Conservation (phyloP, 2,888 invertebrate genomes). For the Trileptium ribeirensis region DNA sequence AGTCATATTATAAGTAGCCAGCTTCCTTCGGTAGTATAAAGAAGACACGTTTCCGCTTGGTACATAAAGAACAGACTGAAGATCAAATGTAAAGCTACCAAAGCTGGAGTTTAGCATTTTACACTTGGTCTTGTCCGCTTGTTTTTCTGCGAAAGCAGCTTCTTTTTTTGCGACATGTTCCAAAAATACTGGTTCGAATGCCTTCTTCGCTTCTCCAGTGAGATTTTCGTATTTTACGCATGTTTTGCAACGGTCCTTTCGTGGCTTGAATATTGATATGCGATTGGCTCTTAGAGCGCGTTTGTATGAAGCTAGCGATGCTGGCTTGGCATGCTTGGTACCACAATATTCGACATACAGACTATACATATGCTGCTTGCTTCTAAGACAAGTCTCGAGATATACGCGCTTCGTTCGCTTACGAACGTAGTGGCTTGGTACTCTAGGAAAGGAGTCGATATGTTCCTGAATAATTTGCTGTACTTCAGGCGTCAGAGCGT, state of each 20-base stretch:
- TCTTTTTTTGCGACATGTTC: background rate
- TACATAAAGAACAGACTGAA: constrained; percentile 7
- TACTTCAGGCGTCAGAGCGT: background rate
- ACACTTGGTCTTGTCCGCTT: constrained; percentile 18
- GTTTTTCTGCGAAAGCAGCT: background rate
- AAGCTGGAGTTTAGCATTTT: too few relatives aligned
- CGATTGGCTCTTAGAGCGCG: background rate
- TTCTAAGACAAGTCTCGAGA: background rate
- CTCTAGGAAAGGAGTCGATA: background rate
- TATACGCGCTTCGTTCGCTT: background rate
- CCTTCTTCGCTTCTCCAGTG: background rate
- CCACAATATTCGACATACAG: constrained; percentile 2
- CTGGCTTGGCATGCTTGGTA: background rate
- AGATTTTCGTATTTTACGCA: constrained; percentile 9
- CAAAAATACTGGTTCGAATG: background rate
- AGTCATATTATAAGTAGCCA: constrained; percentile 11
- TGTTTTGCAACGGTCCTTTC: background rate
- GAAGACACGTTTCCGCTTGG: background rate
- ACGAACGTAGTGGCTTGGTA: background rate
- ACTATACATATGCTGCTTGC: background rate
- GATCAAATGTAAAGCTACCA: too few relatives aligned
- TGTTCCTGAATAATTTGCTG: background rate
- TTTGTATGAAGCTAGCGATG: background rate
- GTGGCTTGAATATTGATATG: background rate
- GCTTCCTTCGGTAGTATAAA: constrained; percentile 12